A percentile compares a stretch with the other conserved stretches of the same genome.
These are phyloP conservation scores for Myopa tessellatipennis DNA, from an alignment of 2,888 invertebrate species.

Conservation along the genomic window DNA sequence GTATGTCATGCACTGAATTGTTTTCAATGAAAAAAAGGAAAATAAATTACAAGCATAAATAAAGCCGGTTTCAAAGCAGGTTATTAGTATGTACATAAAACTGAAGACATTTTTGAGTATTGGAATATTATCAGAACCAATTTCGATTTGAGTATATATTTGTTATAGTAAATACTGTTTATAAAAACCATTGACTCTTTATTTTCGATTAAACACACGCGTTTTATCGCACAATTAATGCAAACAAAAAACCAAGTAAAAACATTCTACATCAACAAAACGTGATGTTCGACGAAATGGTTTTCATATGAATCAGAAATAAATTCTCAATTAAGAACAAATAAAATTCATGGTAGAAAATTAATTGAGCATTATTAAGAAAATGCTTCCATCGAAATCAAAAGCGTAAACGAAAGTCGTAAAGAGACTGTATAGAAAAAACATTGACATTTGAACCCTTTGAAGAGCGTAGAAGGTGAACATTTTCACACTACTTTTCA, in stretches of 20 bases:
- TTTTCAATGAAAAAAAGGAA: neutral
- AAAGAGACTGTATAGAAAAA: neutral
- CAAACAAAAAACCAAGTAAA: neutral
- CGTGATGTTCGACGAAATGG: neutral
- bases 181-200: no score
- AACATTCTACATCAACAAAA: neutral
- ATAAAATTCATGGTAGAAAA: constrained; percentile 6
- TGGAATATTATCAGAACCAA: no score
- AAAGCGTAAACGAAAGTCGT: neutral
- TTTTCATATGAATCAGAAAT: constrained; percentile 14
- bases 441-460: constrained; percentile 3
- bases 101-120: no score
- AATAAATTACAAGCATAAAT: neutral
- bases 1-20: neutral
- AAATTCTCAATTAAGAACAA: constrained; percentile 7
- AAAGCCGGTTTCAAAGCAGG: no score
- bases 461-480: neutral
- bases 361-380: neutral
- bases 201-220: no score
- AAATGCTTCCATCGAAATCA: neutral
- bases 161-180: no score
- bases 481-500: neutral
- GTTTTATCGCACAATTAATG: neutral
- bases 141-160: no score
- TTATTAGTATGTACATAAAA: no score